phyloP scores from a whole-genome alignment of 2,113 vertebrate species.

The Alexandromys fortis region DNA sequence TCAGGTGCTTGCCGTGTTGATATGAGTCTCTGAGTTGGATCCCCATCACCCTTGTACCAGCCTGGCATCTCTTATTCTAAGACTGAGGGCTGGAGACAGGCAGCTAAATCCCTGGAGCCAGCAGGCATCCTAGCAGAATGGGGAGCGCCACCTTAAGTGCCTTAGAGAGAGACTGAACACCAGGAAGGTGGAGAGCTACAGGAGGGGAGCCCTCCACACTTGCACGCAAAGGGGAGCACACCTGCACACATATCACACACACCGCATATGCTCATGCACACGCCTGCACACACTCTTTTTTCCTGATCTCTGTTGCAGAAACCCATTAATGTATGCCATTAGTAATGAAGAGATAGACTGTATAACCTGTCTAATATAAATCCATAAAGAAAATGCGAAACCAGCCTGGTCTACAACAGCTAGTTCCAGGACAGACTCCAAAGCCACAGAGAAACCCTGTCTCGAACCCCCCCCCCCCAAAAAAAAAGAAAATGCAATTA shows the following conservation, averaged over 20 bases:
- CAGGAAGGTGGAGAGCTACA: too few relatives aligned
- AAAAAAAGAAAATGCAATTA: slow-evolving; percentile 22
- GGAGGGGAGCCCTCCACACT: neutral
- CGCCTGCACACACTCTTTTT: neutral
- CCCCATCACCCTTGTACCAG: neutral
- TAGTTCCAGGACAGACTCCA: too few relatives aligned
- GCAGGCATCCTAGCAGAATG: neutral
- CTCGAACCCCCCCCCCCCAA: too few relatives aligned
- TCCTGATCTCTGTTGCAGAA: slow-evolving; percentile 25
- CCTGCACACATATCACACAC: too few relatives aligned
- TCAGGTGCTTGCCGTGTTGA: neutral
- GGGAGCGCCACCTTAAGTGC: neutral
- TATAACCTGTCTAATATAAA: slow-evolving; percentile 7
- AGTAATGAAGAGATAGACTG: neutral
- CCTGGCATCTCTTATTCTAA: neutral
- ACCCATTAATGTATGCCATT: slow-evolving; percentile 13
- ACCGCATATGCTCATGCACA: too few relatives aligned
- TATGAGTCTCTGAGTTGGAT: neutral
- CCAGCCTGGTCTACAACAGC: too few relatives aligned
- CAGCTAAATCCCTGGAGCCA: too few relatives aligned
- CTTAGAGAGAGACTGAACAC: too few relatives aligned
- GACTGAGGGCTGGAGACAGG: neutral
- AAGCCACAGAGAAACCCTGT: too few relatives aligned
- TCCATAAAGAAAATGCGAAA: neutral
- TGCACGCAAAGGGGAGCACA: neutral